These are phyloP conservation scores for Aphrophora alni DNA, from an alignment of 2,888 invertebrate species.

Conservation along the genomic window DNA sequence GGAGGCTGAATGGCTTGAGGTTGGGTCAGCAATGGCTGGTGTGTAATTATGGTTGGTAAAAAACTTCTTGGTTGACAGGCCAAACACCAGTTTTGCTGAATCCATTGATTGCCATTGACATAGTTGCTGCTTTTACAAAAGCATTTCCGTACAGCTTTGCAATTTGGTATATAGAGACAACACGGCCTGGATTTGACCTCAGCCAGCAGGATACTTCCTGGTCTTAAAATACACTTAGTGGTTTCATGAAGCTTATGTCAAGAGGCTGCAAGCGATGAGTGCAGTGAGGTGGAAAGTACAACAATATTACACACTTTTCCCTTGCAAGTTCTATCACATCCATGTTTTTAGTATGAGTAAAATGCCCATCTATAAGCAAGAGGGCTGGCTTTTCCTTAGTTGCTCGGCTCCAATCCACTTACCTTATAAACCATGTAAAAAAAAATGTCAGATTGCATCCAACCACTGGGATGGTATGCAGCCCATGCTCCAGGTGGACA, in stretches of 20 bases:
- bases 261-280: too few species aligned
- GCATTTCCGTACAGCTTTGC: conserved; percentile 48
- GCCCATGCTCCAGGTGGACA: conserved; percentile 51
- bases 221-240: conserved; percentile 50
- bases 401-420: conserved; percentile 50
- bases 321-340: too few species aligned
- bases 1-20: background rate
- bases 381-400: conserved; percentile 52
- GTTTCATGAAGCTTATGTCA: too few species aligned
- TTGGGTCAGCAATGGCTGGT: conserved; percentile 44
- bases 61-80: conserved; percentile 51
- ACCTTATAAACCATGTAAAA: conserved; percentile 53
- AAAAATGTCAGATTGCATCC: conserved; percentile 54
- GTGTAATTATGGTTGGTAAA: conserved; percentile 52
- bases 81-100: conserved; percentile 53
- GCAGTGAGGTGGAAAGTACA: too few species aligned
- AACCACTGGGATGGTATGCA: conserved; percentile 50
- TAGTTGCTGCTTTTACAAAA: conserved; percentile 49
- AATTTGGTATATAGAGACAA: conserved; percentile 50
- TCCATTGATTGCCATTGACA: conserved; percentile 51
- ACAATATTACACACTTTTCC: conserved; percentile 47
- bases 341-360: too few species aligned
- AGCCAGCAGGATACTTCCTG: conserved; percentile 48
- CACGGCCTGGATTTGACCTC: conserved; percentile 50
- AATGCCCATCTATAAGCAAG: too few species aligned